A percentile compares a stretch with the other conserved stretches of the same genome.
These are phyloP conservation scores for Gobionotothen gibberifrons DNA, from an alignment of 2,797 vertebrate species.

Conservation along the genomic window DNA sequence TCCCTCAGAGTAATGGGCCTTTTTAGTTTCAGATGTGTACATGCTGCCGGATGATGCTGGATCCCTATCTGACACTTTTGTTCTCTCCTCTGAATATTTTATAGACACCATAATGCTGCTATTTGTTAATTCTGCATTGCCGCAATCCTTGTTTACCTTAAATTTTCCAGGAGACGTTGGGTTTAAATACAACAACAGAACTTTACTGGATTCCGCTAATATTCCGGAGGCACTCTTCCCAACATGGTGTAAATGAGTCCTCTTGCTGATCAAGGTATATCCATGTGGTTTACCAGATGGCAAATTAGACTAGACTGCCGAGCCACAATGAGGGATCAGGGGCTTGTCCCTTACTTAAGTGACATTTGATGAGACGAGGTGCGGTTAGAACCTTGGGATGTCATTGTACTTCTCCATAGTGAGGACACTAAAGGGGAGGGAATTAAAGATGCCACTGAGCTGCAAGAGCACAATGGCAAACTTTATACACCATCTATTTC, in stretches of 20 bases:
- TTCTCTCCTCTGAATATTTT: conserved; percentile 14
- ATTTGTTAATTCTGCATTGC: conserved; percentile 31
- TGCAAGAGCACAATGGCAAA: background rate
- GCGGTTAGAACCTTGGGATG: conserved; percentile 47
- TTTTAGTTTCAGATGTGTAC: conserved; percentile 54
- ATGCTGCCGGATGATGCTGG: conserved; percentile 28
- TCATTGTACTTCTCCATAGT: conserved; percentile 46
- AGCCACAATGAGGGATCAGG: conserved; percentile 28
- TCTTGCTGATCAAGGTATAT: conserved; percentile 52
- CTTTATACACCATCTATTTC: background rate
- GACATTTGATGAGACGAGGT: conserved; percentile 57
- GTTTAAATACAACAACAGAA: conserved; percentile 32
- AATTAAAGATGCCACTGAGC: conserved; percentile 5
- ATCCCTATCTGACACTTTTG: conserved; percentile 3
- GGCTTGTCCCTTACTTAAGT: conserved; percentile 57
- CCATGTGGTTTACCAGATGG: conserved; percentile 66
- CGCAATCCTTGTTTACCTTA: conserved; percentile 28
- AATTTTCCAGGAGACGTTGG: conserved; percentile 24
- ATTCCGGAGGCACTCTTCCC: conserved; percentile 25
- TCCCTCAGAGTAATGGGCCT: conserved; percentile 44
- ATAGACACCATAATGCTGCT: conserved; percentile 17
- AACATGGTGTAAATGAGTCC: conserved; percentile 46
- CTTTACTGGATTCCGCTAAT: conserved; percentile 18
- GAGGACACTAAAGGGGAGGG: conserved; percentile 15
- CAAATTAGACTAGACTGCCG: conserved; percentile 58